A percentile compares a stretch with the other conserved stretches of the same genome.
phyloP scores from a whole-genome alignment of 1,140 invertebrate genomes.

The Apis mellifera region DNA sequence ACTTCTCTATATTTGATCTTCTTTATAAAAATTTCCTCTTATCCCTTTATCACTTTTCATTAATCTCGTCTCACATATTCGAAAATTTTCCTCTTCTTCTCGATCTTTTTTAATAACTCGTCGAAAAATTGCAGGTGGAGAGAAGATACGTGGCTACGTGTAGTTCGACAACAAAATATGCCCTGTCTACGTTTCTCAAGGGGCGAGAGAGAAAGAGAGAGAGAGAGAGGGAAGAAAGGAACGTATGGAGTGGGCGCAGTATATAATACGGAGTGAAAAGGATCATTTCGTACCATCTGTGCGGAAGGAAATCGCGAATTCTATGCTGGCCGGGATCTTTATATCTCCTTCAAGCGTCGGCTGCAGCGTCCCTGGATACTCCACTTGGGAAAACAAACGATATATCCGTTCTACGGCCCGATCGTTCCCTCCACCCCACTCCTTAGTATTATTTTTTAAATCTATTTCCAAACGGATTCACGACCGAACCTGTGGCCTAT shows the following conservation, averaged over 20 bases:
- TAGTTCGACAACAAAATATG: conserved; percentile 51
- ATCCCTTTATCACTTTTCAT: no score
- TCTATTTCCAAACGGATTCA: not conserved
- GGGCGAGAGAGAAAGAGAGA: not conserved
- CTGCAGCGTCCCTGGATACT: conserved; percentile 46
- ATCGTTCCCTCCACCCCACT: not conserved
- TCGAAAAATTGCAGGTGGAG: not conserved
- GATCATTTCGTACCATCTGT: conserved; percentile 61
- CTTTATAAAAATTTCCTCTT: not conserved
- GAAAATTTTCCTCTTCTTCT: no score
- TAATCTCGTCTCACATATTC: no score
- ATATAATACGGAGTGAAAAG: conserved; percentile 58
- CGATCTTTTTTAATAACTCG: not conserved
- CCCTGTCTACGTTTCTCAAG: conserved; percentile 21
- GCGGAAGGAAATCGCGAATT: conserved; percentile 61
- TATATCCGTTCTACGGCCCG: conserved; percentile 30
- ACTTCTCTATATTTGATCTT: not conserved
- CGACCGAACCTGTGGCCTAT: not conserved
- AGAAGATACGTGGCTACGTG: not conserved
- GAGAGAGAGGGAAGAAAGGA: not conserved
- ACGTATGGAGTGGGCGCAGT: conserved; percentile 40
- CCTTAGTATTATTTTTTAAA: conserved; percentile 53
- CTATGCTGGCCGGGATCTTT: conserved; percentile 57
- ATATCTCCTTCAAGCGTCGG: conserved; percentile 64
- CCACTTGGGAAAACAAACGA: conserved; percentile 61